Evolutionary conservation across 2,113 vertebrate species (phyloP).

Genomic region (Entomyzon cyanotis): DNA sequence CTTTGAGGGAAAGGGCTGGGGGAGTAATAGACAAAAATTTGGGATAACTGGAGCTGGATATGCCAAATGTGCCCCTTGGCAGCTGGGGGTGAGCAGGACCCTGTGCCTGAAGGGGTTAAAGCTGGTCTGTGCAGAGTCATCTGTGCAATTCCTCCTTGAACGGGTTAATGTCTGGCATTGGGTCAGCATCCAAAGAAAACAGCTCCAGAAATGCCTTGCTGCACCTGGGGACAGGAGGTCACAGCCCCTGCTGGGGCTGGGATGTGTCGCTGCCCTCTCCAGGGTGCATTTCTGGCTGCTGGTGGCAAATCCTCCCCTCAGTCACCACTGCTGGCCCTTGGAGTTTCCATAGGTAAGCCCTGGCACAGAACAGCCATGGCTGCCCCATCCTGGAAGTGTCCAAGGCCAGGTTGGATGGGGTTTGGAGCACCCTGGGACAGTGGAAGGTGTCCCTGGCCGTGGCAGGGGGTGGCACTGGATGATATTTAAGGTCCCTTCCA

Average conservation of each 20-base stretch:
- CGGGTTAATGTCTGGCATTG: background rate
- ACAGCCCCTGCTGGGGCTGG: background rate
- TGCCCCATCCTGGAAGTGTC: background rate
- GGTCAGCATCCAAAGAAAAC: background rate
- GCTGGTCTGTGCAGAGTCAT: background rate
- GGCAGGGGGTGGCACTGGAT: background rate
- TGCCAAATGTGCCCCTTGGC: background rate
- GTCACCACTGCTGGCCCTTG: background rate
- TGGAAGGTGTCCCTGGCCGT: background rate
- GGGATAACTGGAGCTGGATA: background rate
- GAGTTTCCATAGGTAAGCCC: accelerated
- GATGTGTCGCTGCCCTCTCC: background rate
- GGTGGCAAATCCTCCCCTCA: accelerated
- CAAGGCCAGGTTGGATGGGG: accelerated
- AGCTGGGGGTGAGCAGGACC: background rate
- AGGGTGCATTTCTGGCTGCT: background rate
- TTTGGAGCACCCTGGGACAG: background rate
- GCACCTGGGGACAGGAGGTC: background rate
- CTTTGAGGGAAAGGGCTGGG: background rate
- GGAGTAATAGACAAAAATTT: accelerated
- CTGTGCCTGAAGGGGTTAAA: background rate
- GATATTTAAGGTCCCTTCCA: background rate
- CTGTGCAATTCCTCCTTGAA: background rate
- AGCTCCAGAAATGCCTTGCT: accelerated
- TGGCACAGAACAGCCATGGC: background rate